Conservation (phyloP, 2,888 invertebrate genomes). For the Callosobruchus maculatus region DNA sequence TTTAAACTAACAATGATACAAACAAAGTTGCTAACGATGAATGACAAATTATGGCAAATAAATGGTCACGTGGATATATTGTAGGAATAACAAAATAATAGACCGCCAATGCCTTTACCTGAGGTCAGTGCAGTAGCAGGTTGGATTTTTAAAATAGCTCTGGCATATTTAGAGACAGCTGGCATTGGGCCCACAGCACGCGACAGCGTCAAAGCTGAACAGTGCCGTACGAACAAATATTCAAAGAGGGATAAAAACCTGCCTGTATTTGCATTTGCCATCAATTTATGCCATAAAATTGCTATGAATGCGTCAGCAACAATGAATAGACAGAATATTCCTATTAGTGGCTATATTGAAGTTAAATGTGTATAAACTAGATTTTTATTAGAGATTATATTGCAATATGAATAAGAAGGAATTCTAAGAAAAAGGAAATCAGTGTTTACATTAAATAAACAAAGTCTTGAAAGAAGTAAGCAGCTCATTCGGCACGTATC, state of each 20-base stretch:
- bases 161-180: background rate
- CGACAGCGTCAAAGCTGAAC: background rate
- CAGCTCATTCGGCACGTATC: too few species aligned
- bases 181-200: background rate
- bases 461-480: too few species aligned
- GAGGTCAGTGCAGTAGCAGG: background rate
- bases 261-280: too few species aligned
- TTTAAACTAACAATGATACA: background rate
- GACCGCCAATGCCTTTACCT: background rate
- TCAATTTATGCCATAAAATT: too few species aligned
- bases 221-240: background rate
- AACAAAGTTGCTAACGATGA: background rate
- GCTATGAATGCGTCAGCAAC: too few species aligned
- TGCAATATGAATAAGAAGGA: too few species aligned
- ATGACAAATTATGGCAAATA: background rate
- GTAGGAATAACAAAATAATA: background rate
- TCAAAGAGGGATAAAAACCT: background rate
- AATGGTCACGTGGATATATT: background rate
- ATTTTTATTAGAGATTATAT: too few species aligned
- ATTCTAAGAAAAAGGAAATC: too few species aligned
- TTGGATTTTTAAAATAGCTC: background rate
- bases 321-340: too few species aligned
- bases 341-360: too few species aligned
- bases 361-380: too few species aligned
- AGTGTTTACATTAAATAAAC: too few species aligned